phyloP scores from a whole-genome alignment of 2,797 vertebrate species.

The Ciconia nigra region DNA sequence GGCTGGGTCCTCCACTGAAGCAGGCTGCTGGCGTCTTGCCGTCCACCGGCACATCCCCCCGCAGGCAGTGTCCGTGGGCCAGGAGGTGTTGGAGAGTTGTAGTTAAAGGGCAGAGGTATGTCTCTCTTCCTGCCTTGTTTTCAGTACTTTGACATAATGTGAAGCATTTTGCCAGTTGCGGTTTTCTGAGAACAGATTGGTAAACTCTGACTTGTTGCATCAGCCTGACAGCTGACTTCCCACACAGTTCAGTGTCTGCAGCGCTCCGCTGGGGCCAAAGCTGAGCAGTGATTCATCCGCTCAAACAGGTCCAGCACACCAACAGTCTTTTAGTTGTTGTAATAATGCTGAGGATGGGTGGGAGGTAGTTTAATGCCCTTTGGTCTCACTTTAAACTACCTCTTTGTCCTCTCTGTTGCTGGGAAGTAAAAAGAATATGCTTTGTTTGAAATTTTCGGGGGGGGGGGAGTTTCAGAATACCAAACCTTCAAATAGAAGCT shows the following conservation, averaged over 20 bases:
- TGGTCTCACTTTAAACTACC: background rate
- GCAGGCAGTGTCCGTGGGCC: background rate
- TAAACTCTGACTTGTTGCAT: conserved; percentile 49
- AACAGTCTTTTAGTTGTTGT: background rate
- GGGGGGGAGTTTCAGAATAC: conserved; percentile 26
- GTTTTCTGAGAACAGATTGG: conserved; percentile 52
- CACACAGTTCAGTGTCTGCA: background rate
- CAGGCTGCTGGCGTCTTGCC: background rate
- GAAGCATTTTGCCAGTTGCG: conserved; percentile 38
- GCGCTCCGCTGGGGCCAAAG: background rate
- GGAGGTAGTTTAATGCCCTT: background rate
- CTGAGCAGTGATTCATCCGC: conserved; percentile 4
- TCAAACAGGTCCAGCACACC: background rate
- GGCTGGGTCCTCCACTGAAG: background rate
- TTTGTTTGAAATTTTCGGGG: conserved; percentile 51
- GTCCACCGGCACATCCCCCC: background rate
- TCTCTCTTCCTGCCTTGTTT: background rate
- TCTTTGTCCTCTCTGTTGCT: conserved; percentile 47
- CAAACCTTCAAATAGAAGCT: conserved; percentile 64
- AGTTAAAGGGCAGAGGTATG: background rate
- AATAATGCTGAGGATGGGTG: background rate
- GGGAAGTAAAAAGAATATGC: conserved; percentile 49
- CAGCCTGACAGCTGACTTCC: conserved; percentile 49
- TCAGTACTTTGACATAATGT: background rate
- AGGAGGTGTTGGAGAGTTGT: background rate